phyloP scores from a whole-genome alignment of 1,140 invertebrate genomes.

The Drosophila pseudoananassae region DNA sequence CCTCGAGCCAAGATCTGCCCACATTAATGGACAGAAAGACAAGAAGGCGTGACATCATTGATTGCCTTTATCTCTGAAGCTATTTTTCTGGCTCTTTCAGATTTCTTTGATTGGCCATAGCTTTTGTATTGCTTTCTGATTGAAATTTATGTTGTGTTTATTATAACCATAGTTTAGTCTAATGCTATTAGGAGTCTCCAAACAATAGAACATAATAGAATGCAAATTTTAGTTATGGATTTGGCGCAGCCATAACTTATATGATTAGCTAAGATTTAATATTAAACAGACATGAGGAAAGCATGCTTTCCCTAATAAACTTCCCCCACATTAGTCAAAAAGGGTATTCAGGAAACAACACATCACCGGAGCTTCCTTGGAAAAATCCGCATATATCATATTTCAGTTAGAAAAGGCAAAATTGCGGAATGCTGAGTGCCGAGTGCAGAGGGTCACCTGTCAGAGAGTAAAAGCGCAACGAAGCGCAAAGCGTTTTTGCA shows the following conservation, averaged over 20 bases:
- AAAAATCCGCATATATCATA: slow-evolving; percentile 32
- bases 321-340: neutral
- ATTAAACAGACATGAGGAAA: neutral
- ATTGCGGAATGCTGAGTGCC: slow-evolving; percentile 6
- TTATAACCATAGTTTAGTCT: slow-evolving; percentile 52
- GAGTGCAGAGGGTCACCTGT: slow-evolving; percentile 57
- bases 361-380: neutral
- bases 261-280: neutral
- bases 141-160: slow-evolving; percentile 76
- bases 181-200: slow-evolving; percentile 40
- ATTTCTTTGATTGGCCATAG: slow-evolving; percentile 22
- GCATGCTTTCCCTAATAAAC: neutral
- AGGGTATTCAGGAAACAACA: slow-evolving; percentile 24
- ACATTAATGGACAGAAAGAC: slow-evolving; percentile 59
- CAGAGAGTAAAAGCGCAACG: slow-evolving; percentile 76
- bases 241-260: slow-evolving; percentile 13
- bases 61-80: slow-evolving; percentile 25
- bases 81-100: slow-evolving; percentile 7
- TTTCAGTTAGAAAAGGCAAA: slow-evolving; percentile 18
- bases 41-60: slow-evolving; percentile 74
- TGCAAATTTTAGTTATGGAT: slow-evolving; percentile 11
- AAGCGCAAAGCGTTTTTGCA: slow-evolving; percentile 74
- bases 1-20: slow-evolving; percentile 32
- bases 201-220: slow-evolving; percentile 16
- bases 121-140: slow-evolving; percentile 58